Evolutionary conservation across 2,797 vertebrate species (phyloP).

Genomic region (Rhinella marina): DNA sequence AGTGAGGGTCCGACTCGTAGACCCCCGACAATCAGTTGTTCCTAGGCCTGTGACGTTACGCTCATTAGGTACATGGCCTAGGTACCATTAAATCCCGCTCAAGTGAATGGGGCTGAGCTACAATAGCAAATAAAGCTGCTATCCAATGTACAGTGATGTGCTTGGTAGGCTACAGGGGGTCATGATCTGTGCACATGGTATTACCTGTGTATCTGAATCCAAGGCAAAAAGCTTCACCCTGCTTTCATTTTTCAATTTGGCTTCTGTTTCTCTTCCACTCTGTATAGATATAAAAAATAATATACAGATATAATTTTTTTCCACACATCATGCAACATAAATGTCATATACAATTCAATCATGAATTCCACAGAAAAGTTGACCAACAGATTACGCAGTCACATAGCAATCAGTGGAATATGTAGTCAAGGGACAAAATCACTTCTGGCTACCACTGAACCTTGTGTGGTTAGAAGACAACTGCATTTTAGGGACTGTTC

Average conservation of each 20-base stretch:
- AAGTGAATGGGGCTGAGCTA: no score
- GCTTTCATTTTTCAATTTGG: constrained; percentile 90
- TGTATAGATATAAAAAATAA: constrained; percentile 65
- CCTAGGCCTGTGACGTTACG: no score
- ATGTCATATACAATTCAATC: not conserved
- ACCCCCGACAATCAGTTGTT: no score
- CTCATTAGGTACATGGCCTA: no score
- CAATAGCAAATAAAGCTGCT: no score
- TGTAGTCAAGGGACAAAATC: not conserved
- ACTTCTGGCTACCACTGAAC: not conserved
- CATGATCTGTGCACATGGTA: not conserved
- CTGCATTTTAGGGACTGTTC: not conserved
- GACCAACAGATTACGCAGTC: not conserved
- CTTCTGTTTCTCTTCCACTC: constrained; percentile 90
- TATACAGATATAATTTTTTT: not conserved
- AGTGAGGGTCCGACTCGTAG: no score
- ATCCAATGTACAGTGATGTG: no score
- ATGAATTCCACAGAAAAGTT: not conserved
- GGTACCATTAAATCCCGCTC: no score
- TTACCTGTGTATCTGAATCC: constrained; percentile 96
- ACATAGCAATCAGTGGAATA: not conserved
- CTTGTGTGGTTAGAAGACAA: not conserved
- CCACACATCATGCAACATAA: not conserved
- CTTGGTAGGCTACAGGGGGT: not conserved
- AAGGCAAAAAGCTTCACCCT: constrained; percentile 91